Percentiles rank a stretch among this genome's conserved stretches.
Evolutionary conservation across 2,888 invertebrate species (phyloP).

Genomic region (Clepsis dumicolana): DNA sequence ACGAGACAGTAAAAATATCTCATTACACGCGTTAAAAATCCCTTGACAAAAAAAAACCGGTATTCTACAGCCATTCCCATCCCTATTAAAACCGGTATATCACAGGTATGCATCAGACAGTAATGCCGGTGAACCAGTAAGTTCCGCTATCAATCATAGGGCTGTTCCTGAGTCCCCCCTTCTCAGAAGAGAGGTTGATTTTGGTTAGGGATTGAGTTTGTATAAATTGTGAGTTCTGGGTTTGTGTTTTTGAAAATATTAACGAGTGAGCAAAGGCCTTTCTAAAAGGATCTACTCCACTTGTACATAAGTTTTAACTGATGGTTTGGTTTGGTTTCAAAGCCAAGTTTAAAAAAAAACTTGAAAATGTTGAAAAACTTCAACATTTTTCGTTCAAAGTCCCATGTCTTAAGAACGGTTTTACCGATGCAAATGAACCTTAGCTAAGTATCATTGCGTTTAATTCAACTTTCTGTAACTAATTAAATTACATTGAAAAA

Average conservation of each 20-base stretch:
- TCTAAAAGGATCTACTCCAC: neutral
- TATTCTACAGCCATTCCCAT: neutral
- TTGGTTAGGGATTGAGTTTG: neutral
- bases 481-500: no score
- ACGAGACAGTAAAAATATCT: neutral
- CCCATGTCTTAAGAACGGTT: no score
- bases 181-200: neutral
- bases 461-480: no score
- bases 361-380: no score
- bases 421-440: no score
- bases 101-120: constrained; percentile 34
- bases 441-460: no score
- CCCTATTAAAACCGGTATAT: constrained; percentile 33
- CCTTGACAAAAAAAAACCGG: neutral
- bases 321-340: no score
- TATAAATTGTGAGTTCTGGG: constrained; percentile 3
- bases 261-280: neutral
- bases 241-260: neutral
- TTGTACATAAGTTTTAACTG: no score
- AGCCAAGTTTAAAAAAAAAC: no score
- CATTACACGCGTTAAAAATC: neutral
- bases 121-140: constrained; percentile 31
- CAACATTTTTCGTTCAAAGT: no score
- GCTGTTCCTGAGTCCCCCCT: neutral
- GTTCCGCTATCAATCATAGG: constrained; percentile 42